A percentile compares a stretch with the other conserved stretches of the same genome.
Conservation (phyloP, 2,113 vertebrate genomes). For the Cololabis saira region DNA sequence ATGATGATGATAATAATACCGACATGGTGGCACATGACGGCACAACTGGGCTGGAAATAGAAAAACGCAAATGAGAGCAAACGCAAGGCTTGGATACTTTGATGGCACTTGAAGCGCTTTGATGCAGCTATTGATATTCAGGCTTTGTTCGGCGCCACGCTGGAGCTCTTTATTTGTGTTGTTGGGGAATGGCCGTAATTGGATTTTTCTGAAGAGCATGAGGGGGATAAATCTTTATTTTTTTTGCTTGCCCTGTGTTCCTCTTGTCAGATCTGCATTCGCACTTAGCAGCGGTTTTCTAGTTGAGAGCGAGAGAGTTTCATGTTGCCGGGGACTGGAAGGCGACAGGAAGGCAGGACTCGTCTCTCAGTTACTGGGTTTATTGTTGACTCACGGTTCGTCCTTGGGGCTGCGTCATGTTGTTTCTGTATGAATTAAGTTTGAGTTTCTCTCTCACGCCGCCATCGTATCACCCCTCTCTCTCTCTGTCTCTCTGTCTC, state of each 20-base stretch:
- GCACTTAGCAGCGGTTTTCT: conserved; percentile 1
- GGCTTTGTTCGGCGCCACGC: not conserved
- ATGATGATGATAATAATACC: conserved; percentile 2
- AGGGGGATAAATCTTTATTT: not conserved
- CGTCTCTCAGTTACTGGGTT: conserved; percentile 54
- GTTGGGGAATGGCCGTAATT: not conserved
- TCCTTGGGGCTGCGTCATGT: conserved; percentile 61
- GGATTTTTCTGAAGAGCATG: conserved; percentile 3
- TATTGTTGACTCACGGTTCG: conserved; percentile 62
- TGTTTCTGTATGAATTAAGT: conserved; percentile 66
- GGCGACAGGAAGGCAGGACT: conserved; percentile 23
- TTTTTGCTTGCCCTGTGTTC: not conserved
- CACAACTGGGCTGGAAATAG: conserved; percentile 15
- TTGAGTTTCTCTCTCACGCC: conserved; percentile 48
- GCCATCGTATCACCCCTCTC: conserved; percentile 53
- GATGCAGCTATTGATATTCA: conserved; percentile 3
- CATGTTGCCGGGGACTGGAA: not conserved
- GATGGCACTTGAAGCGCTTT: conserved; percentile 20
- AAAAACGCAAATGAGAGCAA: conserved; percentile 21
- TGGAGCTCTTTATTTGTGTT: conserved; percentile 1
- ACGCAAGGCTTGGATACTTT: conserved; percentile 7
- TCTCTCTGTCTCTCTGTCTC: too few relatives aligned
- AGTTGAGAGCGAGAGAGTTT: not conserved
- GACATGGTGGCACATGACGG: not conserved
- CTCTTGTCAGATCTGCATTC: not conserved